Conservation (phyloP, 2,113 vertebrate genomes). For the Mystacornis crossleyi region DNA sequence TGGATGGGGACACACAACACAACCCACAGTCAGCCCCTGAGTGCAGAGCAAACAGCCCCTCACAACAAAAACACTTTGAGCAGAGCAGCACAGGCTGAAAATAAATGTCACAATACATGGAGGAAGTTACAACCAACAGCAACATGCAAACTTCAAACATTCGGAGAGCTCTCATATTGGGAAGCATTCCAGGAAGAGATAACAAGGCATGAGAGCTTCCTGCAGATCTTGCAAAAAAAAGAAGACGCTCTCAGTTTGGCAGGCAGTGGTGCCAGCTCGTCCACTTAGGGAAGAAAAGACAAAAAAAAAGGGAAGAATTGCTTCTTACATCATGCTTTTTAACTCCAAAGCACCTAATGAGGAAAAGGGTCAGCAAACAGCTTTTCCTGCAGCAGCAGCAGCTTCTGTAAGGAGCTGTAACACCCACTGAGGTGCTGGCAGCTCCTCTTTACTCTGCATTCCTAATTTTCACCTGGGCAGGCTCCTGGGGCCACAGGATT, state of each 20-base stretch:
- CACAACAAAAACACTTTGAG: not conserved
- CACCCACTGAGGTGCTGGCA: not conserved
- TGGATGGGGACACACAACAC: not conserved
- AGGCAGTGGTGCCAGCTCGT: not conserved
- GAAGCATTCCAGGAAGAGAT: slow-evolving; percentile 11
- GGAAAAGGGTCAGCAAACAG: not conserved
- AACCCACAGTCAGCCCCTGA: not conserved
- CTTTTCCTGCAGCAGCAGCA: not conserved
- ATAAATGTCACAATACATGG: not conserved
- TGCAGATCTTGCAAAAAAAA: slow-evolving; percentile 21
- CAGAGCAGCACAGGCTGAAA: not conserved
- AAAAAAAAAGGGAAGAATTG: not conserved
- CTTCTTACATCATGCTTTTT: not conserved
- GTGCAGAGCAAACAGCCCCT: not conserved
- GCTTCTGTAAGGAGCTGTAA: not conserved
- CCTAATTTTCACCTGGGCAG: not conserved
- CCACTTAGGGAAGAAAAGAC: not conserved
- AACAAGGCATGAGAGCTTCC: not conserved
- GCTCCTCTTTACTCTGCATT: not conserved
- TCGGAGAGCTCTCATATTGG: not conserved
- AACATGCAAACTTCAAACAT: not conserved
- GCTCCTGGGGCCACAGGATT: not conserved
- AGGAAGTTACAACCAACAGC: not conserved
- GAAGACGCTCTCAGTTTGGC: not conserved
- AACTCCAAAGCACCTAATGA: not conserved